Evolutionary conservation across 1,140 invertebrate genomes (phyloP).

Genomic region (Stegodyphus mimosarum): DNA sequence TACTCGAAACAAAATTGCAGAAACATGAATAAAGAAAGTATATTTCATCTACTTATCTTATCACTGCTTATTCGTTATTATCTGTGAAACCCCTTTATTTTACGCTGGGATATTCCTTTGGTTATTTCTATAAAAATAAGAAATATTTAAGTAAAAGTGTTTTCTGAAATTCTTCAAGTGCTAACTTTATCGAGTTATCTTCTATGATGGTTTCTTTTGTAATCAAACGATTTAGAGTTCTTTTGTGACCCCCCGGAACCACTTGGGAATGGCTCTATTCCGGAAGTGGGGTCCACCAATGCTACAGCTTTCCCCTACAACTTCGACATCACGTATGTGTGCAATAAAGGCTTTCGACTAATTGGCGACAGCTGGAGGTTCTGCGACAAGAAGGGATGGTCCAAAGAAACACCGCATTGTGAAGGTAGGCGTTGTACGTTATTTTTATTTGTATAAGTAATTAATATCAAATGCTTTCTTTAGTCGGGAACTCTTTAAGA

Average conservation of each 20-base stretch:
- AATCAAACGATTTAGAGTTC: not conserved
- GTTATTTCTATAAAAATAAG: too few relatives aligned
- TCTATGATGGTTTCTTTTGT: not conserved
- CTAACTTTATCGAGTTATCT: not conserved
- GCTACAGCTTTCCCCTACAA: constrained; percentile 20
- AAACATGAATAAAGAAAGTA: too few relatives aligned
- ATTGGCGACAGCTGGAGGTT: constrained; percentile 42
- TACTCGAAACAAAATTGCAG: too few relatives aligned
- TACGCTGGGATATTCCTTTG: too few relatives aligned
- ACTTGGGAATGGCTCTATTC: constrained; percentile 34
- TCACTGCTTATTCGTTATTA: too few relatives aligned
- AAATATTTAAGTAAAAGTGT: too few relatives aligned
- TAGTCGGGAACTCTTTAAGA: too few relatives aligned
- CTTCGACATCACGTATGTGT: constrained; percentile 34
- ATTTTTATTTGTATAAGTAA: not conserved
- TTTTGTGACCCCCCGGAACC: constrained; percentile 10
- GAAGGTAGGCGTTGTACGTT: constrained; percentile 13
- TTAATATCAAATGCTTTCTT: too few relatives aligned
- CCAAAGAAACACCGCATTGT: constrained; percentile 6
- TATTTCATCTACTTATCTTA: too few relatives aligned
- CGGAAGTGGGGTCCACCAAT: constrained; percentile 20
- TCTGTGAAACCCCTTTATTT: too few relatives aligned
- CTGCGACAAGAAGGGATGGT: constrained; percentile 28
- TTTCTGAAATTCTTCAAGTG: too few relatives aligned
- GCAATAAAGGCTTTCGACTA: constrained; percentile 28